These are phyloP conservation scores for Cyprinella venusta DNA, from an alignment of 2,797 vertebrate genomes.

Conservation along the genomic window DNA sequence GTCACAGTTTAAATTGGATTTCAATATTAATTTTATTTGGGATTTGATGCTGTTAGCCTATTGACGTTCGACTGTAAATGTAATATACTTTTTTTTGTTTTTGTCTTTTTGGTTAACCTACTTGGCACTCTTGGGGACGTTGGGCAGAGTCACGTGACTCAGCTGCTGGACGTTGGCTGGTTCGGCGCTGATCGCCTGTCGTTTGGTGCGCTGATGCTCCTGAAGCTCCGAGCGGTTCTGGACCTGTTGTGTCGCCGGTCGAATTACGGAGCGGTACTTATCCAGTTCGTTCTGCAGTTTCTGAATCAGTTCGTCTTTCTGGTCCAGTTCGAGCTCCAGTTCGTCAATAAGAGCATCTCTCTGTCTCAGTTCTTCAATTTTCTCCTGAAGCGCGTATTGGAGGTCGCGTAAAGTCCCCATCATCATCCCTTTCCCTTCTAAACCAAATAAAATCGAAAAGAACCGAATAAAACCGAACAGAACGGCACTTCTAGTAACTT, in stretches of 20 bases:
- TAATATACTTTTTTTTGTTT: too few species aligned
- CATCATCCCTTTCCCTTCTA: background rate
- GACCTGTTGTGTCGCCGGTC: slow-evolving; percentile 91
- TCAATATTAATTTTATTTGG: background rate
- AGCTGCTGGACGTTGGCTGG: slow-evolving; percentile 92
- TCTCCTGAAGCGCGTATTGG: slow-evolving; percentile 95
- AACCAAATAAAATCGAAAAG: background rate
- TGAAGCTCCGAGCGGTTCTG: slow-evolving; percentile 83
- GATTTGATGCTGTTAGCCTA: background rate
- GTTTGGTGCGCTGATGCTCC: slow-evolving; percentile 91
- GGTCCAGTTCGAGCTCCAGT: slow-evolving; percentile 95
- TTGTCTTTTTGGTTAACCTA: slow-evolving; percentile 75
- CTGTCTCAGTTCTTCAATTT: slow-evolving; percentile 96
- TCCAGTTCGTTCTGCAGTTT: slow-evolving; percentile 95
- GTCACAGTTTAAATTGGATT: background rate
- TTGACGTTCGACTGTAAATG: background rate
- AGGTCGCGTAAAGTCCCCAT: slow-evolving; percentile 96
- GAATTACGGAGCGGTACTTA: slow-evolving; percentile 95
- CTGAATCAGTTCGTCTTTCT: slow-evolving; percentile 97
- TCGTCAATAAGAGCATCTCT: slow-evolving; percentile 95
- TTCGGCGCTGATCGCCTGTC: slow-evolving; percentile 95
- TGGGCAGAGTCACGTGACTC: slow-evolving; percentile 93
- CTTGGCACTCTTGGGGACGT: slow-evolving; percentile 94
- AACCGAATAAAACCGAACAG: background rate
- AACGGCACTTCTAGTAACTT: slow-evolving; percentile 29